Evolutionary conservation across 2,888 invertebrate species (phyloP).

Genomic region (Beris morrisii): DNA sequence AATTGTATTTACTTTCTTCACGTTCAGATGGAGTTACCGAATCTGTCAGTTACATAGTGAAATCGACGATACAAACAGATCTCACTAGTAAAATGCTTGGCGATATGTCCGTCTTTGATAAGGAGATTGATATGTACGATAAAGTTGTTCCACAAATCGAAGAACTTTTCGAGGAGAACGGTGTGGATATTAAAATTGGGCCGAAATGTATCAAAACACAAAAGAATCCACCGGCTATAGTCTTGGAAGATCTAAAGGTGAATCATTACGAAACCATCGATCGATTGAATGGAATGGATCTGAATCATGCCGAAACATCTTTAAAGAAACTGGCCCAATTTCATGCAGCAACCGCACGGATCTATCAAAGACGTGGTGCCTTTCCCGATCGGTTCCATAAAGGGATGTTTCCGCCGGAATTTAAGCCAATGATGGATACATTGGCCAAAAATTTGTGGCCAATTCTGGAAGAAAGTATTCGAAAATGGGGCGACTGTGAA

Average conservation of each 20-base stretch:
- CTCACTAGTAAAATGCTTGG: neutral
- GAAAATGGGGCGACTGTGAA: conserved; percentile 5
- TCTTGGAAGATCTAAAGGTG: conserved; percentile 28
- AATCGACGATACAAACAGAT: conserved; percentile 8
- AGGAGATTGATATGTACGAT: conserved; percentile 34
- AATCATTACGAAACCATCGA: conserved; percentile 19
- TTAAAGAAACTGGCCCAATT: conserved; percentile 48
- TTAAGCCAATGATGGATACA: conserved; percentile 2
- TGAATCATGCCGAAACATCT: conserved; percentile 44
- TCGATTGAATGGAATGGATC: conserved; percentile 43
- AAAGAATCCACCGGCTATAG: conserved; percentile 15
- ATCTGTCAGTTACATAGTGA: neutral
- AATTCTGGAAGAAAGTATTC: neutral
- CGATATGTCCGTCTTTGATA: conserved; percentile 26
- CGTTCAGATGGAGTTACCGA: too few species aligned
- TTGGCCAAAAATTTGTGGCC: neutral
- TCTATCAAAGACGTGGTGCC: conserved; percentile 17
- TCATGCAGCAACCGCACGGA: conserved; percentile 50
- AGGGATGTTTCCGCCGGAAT: conserved; percentile 6
- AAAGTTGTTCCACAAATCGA: conserved; percentile 26
- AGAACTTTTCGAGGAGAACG: conserved; percentile 16
- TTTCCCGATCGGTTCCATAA: conserved; percentile 38
- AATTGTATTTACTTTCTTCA: too few species aligned
- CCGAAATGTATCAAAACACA: conserved; percentile 31
- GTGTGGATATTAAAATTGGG: conserved; percentile 17